Evolutionary conservation across 2,113 vertebrate genomes (phyloP).

Genomic region (Shinisaurus crocodilurus): DNA sequence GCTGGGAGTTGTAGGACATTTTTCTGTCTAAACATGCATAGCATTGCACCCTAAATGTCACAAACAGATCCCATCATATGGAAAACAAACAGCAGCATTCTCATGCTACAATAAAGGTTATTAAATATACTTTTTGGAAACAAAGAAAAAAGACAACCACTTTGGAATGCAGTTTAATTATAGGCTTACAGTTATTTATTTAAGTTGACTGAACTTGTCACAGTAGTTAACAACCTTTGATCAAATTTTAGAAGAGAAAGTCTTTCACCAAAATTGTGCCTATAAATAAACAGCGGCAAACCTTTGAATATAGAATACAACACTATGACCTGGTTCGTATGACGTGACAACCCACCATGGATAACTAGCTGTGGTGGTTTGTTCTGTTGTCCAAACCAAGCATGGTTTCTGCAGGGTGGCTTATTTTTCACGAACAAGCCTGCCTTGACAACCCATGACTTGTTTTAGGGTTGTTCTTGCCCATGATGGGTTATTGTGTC

Average conservation of each 20-base stretch:
- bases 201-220: neutral
- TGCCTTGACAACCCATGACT: too few species aligned
- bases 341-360: too few species aligned
- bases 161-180: slow-evolving; percentile 8
- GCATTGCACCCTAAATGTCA: neutral
- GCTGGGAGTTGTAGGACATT: too few species aligned
- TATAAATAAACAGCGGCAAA: slow-evolving; percentile 25
- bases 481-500: too few species aligned
- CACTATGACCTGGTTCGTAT: neutral
- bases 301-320: slow-evolving; percentile 51
- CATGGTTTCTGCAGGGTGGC: too few species aligned
- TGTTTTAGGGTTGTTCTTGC: too few species aligned
- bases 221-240: neutral
- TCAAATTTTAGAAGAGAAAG: neutral
- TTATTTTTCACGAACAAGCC: too few species aligned
- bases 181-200: neutral
- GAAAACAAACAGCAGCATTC: neutral
- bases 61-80: neutral
- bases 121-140: neutral
- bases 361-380: too few species aligned
- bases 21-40: too few species aligned
- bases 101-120: neutral
- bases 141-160: slow-evolving; percentile 14
- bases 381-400: too few species aligned
- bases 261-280: neutral